A percentile compares a stretch with the other conserved stretches of the same genome.
Evolutionary conservation across 2,797 vertebrate genomes (phyloP).

Genomic region (Heteromormyrus szaboi): DNA sequence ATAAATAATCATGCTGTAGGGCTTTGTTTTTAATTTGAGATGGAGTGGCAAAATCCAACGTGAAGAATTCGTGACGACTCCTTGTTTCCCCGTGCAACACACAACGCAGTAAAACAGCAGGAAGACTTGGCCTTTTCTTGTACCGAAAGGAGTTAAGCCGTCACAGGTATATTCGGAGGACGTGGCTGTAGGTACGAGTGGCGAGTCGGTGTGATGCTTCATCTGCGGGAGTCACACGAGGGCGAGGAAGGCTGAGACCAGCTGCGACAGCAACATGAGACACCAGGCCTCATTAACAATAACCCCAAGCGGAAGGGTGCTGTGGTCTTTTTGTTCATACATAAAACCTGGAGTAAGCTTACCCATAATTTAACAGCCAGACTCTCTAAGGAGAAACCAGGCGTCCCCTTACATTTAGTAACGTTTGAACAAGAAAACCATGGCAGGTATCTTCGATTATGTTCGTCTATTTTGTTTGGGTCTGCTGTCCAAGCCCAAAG

Average conservation of each 20-base stretch:
- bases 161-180: slow-evolving; percentile 54
- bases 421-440: background rate
- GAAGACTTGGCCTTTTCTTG: slow-evolving; percentile 42
- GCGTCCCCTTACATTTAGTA: background rate
- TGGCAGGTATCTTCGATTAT: background rate
- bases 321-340: background rate
- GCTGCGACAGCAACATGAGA: background rate
- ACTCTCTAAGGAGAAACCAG: background rate
- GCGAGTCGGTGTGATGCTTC: slow-evolving; percentile 24
- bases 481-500: background rate
- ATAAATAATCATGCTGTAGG: slow-evolving; percentile 75
- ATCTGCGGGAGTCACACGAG: slow-evolving; percentile 54
- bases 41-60: slow-evolving; percentile 45
- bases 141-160: slow-evolving; percentile 60
- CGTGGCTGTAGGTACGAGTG: slow-evolving; percentile 73
- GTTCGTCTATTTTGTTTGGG: background rate
- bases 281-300: background rate
- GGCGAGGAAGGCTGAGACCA: background rate
- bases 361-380: background rate
- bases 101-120: slow-evolving; percentile 50
- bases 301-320: background rate
- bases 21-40: slow-evolving; percentile 52
- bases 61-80: slow-evolving; percentile 47
- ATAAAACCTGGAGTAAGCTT: background rate
- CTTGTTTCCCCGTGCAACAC: slow-evolving; percentile 52